A percentile compares a stretch with the other conserved stretches of the same genome.
phyloP scores from a whole-genome alignment of 2,888 invertebrate genomes.

The Latrodectus elegans region DNA sequence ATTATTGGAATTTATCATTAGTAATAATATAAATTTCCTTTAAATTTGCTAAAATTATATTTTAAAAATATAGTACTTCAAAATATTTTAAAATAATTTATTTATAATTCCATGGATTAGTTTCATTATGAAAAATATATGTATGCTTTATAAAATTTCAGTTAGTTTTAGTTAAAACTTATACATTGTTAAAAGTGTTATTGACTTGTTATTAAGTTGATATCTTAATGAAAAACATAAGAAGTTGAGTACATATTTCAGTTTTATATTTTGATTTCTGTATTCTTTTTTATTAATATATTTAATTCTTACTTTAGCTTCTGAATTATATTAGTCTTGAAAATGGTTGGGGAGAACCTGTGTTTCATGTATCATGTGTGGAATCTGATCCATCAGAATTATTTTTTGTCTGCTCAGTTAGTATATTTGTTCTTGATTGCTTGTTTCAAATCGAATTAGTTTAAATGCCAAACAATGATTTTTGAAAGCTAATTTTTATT shows the following conservation, averaged over 20 bases:
- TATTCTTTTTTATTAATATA: background rate
- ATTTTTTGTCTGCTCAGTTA: constrained; percentile 51
- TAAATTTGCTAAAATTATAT: background rate
- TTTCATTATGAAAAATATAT: background rate
- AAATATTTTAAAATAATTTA: background rate
- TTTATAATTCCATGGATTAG: background rate
- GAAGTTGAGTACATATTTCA: background rate
- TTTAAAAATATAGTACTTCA: background rate
- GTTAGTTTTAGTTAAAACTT: too few species aligned
- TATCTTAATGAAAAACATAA: background rate
- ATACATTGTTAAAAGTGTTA: background rate
- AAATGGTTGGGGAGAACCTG: constrained; percentile 61
- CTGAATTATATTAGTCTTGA: constrained; percentile 49
- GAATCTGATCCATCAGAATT: constrained; percentile 52
- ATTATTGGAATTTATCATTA: too few species aligned
- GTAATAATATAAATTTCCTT: too few species aligned
- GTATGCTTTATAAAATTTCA: too few species aligned
- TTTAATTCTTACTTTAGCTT: constrained; percentile 26
- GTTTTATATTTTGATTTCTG: background rate
- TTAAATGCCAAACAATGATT: too few species aligned
- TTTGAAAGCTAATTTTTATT: too few species aligned
- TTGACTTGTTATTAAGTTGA: background rate
- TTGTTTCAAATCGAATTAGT: too few species aligned
- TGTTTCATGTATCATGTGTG: constrained; percentile 40
- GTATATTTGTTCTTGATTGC: background rate